Evolutionary conservation across 2,113 vertebrate genomes (phyloP).

Genomic region (Corythornis cristatus): DNA sequence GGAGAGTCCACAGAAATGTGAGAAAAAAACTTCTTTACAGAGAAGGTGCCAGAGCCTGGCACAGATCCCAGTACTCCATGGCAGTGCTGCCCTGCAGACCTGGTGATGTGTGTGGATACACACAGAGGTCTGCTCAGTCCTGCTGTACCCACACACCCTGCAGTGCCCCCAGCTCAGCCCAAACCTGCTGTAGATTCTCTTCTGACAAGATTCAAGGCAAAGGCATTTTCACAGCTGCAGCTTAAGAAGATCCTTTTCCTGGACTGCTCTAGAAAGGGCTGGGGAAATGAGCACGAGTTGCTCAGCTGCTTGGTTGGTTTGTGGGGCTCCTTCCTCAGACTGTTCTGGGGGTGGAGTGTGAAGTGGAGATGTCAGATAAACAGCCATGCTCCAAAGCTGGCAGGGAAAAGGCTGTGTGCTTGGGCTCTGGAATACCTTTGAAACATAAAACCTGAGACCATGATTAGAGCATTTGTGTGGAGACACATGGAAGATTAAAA

Average conservation of each 20-base stretch:
- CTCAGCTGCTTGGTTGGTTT: neutral
- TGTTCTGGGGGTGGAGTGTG: neutral
- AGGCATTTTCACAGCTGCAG: neutral
- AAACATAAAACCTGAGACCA: neutral
- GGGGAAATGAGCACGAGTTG: neutral
- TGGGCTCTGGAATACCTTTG: neutral
- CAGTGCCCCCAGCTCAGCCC: neutral
- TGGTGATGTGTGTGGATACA: neutral
- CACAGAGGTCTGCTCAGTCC: neutral
- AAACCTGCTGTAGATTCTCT: neutral
- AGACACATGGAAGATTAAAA: neutral
- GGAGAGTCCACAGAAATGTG: too few relatives aligned
- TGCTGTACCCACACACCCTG: neutral
- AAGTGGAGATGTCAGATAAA: neutral
- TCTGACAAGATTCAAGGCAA: neutral
- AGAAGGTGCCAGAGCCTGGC: too few relatives aligned
- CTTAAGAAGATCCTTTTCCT: neutral
- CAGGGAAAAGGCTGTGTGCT: neutral
- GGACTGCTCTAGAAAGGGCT: neutral
- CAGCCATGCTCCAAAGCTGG: neutral
- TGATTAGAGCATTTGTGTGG: neutral
- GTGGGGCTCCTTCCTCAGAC: neutral
- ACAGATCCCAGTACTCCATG: neutral
- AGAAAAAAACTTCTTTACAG: too few relatives aligned
- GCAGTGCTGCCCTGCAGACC: neutral